These are phyloP conservation scores for Elephantulus edwardii DNA, from an alignment of 2,113 vertebrate species.

Conservation along the genomic window DNA sequence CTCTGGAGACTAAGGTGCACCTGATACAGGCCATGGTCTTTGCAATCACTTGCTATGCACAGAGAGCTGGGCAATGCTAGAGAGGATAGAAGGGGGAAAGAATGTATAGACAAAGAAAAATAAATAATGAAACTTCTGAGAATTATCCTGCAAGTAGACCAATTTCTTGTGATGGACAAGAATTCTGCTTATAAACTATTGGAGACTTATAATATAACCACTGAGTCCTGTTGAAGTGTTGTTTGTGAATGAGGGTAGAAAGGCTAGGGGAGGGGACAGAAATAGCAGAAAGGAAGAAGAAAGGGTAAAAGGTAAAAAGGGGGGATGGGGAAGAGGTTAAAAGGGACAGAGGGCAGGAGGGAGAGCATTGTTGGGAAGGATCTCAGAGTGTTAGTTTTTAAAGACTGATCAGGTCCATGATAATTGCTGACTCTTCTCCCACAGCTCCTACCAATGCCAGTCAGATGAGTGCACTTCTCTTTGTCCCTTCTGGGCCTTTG, in stretches of 20 bases:
- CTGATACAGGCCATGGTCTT: too few relatives aligned
- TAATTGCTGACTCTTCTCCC: slow-evolving; percentile 16
- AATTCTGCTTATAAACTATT: background rate
- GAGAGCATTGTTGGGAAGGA: background rate
- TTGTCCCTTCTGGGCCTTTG: background rate
- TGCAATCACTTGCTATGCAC: too few relatives aligned
- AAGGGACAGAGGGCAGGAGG: background rate
- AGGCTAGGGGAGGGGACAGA: background rate
- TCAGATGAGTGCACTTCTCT: background rate
- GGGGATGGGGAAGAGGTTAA: too few relatives aligned
- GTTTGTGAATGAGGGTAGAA: background rate
- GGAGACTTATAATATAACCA: background rate
- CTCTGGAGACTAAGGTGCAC: too few relatives aligned
- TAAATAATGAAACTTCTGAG: background rate
- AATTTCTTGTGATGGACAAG: background rate
- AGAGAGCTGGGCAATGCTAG: too few relatives aligned
- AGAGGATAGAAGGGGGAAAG: background rate
- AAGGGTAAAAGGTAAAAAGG: background rate
- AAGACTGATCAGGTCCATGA: background rate
- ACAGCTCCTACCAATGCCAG: background rate
- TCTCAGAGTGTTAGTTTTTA: background rate
- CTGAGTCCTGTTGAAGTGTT: background rate
- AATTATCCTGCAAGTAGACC: background rate
- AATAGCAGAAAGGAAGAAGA: background rate
- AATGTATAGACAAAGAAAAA: too few relatives aligned